Percentiles rank a stretch among this genome's conserved stretches.
Evolutionary conservation across 2,888 invertebrate species (phyloP).

Genomic region (Yponomeuta plumbellus): DNA sequence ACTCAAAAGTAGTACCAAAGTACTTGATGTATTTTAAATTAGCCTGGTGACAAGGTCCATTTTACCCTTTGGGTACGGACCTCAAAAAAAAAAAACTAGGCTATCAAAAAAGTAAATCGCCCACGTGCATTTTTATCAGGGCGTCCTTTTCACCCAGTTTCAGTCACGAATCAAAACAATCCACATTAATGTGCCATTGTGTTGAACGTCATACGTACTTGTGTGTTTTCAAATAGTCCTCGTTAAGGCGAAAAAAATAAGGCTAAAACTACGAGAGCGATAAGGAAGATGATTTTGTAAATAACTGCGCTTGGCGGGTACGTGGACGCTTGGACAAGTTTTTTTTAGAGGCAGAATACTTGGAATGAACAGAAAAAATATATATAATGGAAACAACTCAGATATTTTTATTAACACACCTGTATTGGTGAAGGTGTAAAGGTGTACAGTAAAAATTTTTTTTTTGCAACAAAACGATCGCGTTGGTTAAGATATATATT

Average conservation of each 20-base stretch:
- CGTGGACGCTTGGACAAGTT: not conserved
- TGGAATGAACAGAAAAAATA: no score
- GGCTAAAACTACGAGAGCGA: not conserved
- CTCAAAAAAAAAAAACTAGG: constrained; percentile 7
- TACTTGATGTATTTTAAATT: no score
- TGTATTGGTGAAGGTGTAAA: no score
- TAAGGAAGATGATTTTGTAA: not conserved
- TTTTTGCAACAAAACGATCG: no score
- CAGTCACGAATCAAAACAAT: constrained; percentile 50
- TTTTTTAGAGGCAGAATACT: no score
- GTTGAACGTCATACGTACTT: constrained; percentile 31
- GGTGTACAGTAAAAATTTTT: no score
- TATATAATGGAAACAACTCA: no score
- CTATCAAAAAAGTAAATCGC: not conserved
- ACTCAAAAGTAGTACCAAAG: no score
- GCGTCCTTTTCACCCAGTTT: constrained; percentile 65
- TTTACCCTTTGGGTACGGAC: no score
- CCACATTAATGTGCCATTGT: constrained; percentile 58
- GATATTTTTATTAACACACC: no score
- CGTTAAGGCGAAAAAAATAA: not conserved
- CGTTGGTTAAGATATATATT: no score
- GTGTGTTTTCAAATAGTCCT: constrained; percentile 32
- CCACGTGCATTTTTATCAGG: constrained; percentile 51
- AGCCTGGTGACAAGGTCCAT: no score
- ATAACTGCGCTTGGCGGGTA: not conserved